Percentiles rank a stretch among this genome's conserved stretches.
Conservation (phyloP, 2,888 invertebrate genomes). For the Phaedon cochleariae region DNA sequence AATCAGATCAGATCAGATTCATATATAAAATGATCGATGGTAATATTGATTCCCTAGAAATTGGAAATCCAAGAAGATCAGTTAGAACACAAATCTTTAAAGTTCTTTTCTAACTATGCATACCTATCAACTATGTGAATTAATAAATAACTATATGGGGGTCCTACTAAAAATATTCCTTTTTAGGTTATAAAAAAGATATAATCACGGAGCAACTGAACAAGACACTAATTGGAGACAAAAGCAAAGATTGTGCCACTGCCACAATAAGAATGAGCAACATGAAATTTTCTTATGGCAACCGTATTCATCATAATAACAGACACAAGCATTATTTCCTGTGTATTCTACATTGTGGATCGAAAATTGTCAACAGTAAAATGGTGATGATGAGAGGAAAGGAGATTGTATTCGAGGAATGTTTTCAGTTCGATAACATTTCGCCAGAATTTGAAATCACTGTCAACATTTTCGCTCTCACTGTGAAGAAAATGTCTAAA, state of each 20-base stretch:
- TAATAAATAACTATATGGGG: too few relatives aligned
- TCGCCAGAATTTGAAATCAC: conserved; percentile 20
- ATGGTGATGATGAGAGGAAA: conserved; percentile 5
- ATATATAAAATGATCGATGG: too few relatives aligned
- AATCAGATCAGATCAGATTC: too few relatives aligned
- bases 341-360: conserved; percentile 17
- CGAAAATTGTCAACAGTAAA: conserved; percentile 16
- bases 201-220: conserved; percentile 14
- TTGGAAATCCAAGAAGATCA: too few relatives aligned
- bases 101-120: too few relatives aligned
- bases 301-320: background rate
- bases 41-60: too few relatives aligned
- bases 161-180: background rate
- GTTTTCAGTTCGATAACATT: conserved; percentile 19
- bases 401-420: conserved; percentile 17
- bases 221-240: background rate
- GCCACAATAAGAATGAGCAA: conserved; percentile 18
- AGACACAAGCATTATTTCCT: conserved; percentile 9
- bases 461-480: conserved; percentile 20
- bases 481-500: conserved; percentile 16
- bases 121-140: too few relatives aligned
- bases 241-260: background rate
- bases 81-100: too few relatives aligned
- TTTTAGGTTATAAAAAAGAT: conserved; percentile 19
- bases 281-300: conserved; percentile 1